Evolutionary conservation across 2,888 invertebrate genomes (phyloP).

Genomic region (Dimorphilus gyrociliatus): DNA sequence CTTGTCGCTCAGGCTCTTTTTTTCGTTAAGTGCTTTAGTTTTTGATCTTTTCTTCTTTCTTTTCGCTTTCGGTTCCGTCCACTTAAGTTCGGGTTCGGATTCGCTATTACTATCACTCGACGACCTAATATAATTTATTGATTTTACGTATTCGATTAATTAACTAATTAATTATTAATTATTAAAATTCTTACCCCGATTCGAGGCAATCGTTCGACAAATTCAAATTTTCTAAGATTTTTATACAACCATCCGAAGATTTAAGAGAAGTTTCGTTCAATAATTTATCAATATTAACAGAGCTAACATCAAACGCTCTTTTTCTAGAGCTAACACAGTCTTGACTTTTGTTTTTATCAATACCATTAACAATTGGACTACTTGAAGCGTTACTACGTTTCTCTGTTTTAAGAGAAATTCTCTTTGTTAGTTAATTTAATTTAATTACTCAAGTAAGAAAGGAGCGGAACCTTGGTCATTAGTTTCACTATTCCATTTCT

Average conservation of each 20-base stretch:
- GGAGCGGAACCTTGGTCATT: no score
- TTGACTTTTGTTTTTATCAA: no score
- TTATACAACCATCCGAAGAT: constrained; percentile 25
- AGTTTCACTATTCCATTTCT: no score
- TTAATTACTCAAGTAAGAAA: no score
- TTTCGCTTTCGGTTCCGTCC: constrained; percentile 4
- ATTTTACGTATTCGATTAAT: constrained; percentile 1
- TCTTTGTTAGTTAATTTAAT: no score
- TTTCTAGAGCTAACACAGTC: constrained; percentile 1
- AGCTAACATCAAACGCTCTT: constrained; percentile 5
- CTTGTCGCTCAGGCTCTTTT: constrained; percentile 11
- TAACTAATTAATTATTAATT: constrained; percentile 1
- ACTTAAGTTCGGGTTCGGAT: constrained; percentile 27
- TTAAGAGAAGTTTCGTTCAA: constrained; percentile 11
- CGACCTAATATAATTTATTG: not conserved
- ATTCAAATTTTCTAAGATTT: constrained; percentile 22
- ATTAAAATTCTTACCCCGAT: constrained; percentile 26
- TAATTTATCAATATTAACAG: constrained; percentile 15
- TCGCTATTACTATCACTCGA: constrained; percentile 36
- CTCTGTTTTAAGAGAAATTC: no score
- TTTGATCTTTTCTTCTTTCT: constrained; percentile 14
- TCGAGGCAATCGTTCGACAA: constrained; percentile 19
- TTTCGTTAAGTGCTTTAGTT: constrained; percentile 7
- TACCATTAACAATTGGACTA: no score
- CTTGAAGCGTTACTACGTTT: no score